Evolutionary conservation across 2,888 invertebrate genomes (phyloP).

Genomic region (Microchrysa polita): DNA sequence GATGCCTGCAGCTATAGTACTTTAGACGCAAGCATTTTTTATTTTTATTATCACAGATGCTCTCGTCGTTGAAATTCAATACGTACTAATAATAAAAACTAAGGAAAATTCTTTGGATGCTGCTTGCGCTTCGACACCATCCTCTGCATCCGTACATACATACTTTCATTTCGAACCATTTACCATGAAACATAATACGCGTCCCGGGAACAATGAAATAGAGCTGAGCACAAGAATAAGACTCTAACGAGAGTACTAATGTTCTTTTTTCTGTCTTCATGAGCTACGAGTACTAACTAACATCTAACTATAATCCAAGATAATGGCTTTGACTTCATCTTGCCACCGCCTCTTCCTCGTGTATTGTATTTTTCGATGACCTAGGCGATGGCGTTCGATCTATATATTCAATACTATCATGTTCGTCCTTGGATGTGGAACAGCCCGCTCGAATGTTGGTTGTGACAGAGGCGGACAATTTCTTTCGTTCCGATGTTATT

Average conservation of each 20-base stretch:
- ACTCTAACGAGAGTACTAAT: conserved; percentile 11
- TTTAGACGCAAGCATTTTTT: too few species aligned
- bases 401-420: conserved; percentile 61
- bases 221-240: neutral
- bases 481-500: neutral
- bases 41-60: too few species aligned
- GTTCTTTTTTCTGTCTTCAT: too few species aligned
- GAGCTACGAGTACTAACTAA: conserved; percentile 19
- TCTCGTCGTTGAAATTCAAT: too few species aligned
- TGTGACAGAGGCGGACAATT: neutral
- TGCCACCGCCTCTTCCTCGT: neutral
- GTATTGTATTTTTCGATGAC: conserved; percentile 43
- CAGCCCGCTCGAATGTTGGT: conserved; percentile 31
- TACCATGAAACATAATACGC: too few species aligned
- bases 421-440: conserved; percentile 51
- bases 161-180: too few species aligned
- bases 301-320: conserved; percentile 25
- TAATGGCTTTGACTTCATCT: conserved; percentile 24
- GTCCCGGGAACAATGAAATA: too few species aligned
- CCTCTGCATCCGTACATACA: too few species aligned
- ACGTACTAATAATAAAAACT: too few species aligned
- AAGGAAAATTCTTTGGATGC: too few species aligned
- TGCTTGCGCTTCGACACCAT: too few species aligned
- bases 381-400: conserved; percentile 63
- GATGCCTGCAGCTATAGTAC: too few species aligned